A percentile compares a stretch with the other conserved stretches of the same genome.
Conservation (phyloP, 2,888 invertebrate genomes). For the Epirrhoe tristata region DNA sequence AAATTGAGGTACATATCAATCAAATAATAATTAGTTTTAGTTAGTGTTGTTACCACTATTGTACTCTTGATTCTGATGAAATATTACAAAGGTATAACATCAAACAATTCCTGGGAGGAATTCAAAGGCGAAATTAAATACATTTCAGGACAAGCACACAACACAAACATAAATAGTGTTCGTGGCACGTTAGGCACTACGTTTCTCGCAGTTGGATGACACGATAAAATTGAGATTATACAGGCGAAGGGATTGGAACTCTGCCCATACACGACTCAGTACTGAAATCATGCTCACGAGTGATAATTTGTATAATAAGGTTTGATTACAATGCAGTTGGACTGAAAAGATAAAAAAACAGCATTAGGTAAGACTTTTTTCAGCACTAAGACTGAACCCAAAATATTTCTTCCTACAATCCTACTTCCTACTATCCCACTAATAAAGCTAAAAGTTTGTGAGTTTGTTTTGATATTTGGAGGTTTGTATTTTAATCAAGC, state of each 20-base stretch:
- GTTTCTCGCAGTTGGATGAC: constrained; percentile 16
- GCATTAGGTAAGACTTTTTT: too few relatives aligned
- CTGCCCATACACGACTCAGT: constrained; percentile 4
- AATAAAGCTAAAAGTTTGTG: too few relatives aligned
- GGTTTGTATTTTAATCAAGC: too few relatives aligned
- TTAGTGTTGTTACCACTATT: too few relatives aligned
- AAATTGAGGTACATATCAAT: too few relatives aligned
- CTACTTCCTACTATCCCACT: neutral
- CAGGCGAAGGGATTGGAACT: constrained; percentile 15
- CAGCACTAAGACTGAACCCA: neutral
- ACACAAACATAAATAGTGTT: constrained; percentile 21
- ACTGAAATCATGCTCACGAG: neutral
- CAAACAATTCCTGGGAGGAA: constrained; percentile 8
- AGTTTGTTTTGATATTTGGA: too few relatives aligned
- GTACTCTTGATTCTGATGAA: too few relatives aligned
- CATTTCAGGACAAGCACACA: constrained; percentile 15
- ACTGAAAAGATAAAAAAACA: neutral
- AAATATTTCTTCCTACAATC: neutral
- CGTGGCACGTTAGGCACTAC: constrained; percentile 11
- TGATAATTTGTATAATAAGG: neutral
- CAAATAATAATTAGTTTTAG: too few relatives aligned
- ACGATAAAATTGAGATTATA: constrained; percentile 20
- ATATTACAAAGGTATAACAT: too few relatives aligned
- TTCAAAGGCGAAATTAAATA: constrained; percentile 16
- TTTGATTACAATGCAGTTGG: neutral